Conservation (phyloP, 2,888 invertebrate species). For the Halocaridina rubra region DNA sequence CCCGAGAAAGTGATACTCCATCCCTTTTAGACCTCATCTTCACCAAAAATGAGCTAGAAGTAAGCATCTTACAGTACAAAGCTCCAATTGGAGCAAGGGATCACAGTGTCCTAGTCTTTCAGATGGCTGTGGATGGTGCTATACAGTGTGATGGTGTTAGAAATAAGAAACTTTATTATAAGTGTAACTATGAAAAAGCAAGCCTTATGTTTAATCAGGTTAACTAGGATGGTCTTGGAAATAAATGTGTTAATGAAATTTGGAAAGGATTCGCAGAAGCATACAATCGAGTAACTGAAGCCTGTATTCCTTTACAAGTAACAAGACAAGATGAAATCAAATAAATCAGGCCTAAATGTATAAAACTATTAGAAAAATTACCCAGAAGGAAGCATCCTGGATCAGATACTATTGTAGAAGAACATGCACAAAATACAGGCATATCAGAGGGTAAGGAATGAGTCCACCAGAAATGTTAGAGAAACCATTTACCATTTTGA, state of each 20-base stretch:
- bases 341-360: background rate
- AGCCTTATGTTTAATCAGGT: background rate
- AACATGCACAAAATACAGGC: background rate
- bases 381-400: conserved; percentile 5
- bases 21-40: conserved; percentile 4
- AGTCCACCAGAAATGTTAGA: too few species aligned
- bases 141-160: too few species aligned
- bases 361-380: background rate
- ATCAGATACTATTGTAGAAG: background rate
- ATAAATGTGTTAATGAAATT: background rate
- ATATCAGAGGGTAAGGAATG: too few species aligned
- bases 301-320: too few species aligned
- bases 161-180: too few species aligned
- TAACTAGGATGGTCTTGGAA: background rate
- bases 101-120: too few species aligned
- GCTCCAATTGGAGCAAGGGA: too few species aligned
- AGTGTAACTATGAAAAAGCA: too few species aligned
- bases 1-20: conserved; percentile 14
- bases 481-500: too few species aligned
- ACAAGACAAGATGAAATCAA: too few species aligned
- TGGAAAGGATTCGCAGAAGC: background rate
- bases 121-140: too few species aligned
- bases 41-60: background rate
- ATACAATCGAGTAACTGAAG: too few species aligned
- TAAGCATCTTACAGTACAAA: conserved; percentile 14